Conservation (phyloP, 2,113 vertebrate species). For the Perccottus glenii region DNA sequence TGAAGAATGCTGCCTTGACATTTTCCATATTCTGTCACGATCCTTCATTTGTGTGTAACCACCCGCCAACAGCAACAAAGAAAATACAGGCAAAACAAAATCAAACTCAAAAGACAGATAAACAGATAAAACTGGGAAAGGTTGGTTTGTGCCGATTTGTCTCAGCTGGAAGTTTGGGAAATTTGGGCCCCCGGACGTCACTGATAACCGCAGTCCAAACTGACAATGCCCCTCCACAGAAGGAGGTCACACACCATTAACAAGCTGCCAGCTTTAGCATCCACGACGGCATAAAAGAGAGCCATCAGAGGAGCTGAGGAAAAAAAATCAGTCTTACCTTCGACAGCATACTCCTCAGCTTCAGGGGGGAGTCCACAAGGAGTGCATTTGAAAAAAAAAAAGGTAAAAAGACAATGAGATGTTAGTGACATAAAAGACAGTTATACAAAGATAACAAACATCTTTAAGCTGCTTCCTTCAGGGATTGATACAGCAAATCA, state of each 20-base stretch:
- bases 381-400: conserved; percentile 21
- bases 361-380: conserved; percentile 23
- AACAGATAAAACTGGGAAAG: conserved; percentile 28
- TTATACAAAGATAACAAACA: too few species aligned
- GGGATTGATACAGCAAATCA: too few species aligned
- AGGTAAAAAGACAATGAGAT: conserved; percentile 25
- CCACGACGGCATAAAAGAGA: conserved; percentile 47
- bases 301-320: conserved; percentile 42
- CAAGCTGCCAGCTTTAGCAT: conserved; percentile 55
- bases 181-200: conserved; percentile 74
- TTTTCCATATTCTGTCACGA: conserved; percentile 3
- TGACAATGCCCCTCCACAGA: conserved; percentile 73
- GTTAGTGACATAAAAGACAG: conserved; percentile 14
- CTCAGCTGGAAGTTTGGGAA: conserved; percentile 34
- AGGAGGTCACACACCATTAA: conserved; percentile 55
- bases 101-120: conserved; percentile 31
- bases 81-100: conserved; percentile 22
- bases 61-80: conserved; percentile 30
- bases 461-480: too few species aligned
- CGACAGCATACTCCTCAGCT: conserved; percentile 78
- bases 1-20: not conserved
- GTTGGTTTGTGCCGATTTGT: conserved; percentile 40
- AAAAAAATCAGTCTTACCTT: conserved; percentile 77
- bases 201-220: conserved; percentile 82
- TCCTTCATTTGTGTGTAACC: not conserved